Evolutionary conservation across 1,140 invertebrate species (phyloP).

Genomic region (Anthonomus grandis): DNA sequence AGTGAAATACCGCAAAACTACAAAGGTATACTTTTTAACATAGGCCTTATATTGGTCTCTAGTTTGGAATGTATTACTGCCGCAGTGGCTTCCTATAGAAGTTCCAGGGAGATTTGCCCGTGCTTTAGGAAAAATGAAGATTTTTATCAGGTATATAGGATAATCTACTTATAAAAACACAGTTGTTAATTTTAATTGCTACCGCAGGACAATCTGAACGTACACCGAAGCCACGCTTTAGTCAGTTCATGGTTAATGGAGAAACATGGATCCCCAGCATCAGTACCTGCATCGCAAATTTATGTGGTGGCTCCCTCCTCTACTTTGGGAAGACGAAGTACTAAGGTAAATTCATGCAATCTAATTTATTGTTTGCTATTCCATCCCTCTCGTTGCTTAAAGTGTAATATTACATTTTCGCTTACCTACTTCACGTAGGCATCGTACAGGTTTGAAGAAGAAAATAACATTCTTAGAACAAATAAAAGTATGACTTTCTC

Average conservation of each 20-base stretch:
- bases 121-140: slow-evolving; percentile 52
- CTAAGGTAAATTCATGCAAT: no score
- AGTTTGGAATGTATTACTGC: slow-evolving; percentile 54
- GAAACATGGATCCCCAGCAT: slow-evolving; percentile 42
- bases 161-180: not conserved
- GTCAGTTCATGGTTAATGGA: slow-evolving; percentile 55
- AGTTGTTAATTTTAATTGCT: not conserved
- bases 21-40: slow-evolving; percentile 43
- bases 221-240: slow-evolving; percentile 51
- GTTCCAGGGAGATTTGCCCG: slow-evolving; percentile 55
- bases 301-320: slow-evolving; percentile 41
- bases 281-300: slow-evolving; percentile 31
- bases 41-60: slow-evolving; percentile 55
- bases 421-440: no score
- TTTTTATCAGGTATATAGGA: slow-evolving; percentile 18
- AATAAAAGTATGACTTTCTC: no score
- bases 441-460: no score
- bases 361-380: no score
- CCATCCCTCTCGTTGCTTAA: no score
- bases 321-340: slow-evolving; percentile 36
- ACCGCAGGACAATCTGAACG: slow-evolving; percentile 24
- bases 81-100: slow-evolving; percentile 53
- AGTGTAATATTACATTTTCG: no score
- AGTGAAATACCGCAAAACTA: slow-evolving; percentile 20
- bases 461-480: no score